phyloP scores from a whole-genome alignment of 2,797 vertebrate genomes.

The Paramormyrops hopkinsi region DNA sequence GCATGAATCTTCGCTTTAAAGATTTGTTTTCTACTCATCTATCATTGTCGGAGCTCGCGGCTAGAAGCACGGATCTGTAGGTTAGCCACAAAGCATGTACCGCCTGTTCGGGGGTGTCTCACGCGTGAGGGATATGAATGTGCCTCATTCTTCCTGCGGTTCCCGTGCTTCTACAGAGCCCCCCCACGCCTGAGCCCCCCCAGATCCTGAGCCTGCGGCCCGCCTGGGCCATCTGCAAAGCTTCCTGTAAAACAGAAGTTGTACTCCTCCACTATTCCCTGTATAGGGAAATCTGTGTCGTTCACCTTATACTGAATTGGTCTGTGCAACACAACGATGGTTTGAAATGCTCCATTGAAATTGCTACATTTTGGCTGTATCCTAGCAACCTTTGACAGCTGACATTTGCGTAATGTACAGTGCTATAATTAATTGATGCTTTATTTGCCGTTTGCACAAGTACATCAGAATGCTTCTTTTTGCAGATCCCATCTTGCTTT shows the following conservation, averaged over 20 bases:
- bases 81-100: neutral
- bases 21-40: neutral
- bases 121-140: slow-evolving; percentile 10
- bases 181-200: neutral
- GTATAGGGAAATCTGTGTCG: neutral
- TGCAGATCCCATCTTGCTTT: neutral
- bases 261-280: neutral
- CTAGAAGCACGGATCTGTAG: neutral
- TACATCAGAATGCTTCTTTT: neutral
- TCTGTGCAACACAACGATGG: neutral
- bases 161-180: neutral
- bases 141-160: neutral
- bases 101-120: neutral
- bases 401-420: neutral
- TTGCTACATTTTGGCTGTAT: neutral
- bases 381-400: slow-evolving; percentile 2
- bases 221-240: neutral
- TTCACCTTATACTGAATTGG: neutral
- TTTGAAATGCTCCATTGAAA: neutral
- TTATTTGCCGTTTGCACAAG: neutral
- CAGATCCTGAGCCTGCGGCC: neutral
- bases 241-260: neutral
- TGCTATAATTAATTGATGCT: neutral
- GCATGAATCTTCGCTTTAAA: neutral
- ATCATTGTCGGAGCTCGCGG: neutral